Evolutionary conservation across 2,113 vertebrate genomes (phyloP), one percentile per base, ranked within the genome.

Genomic region (Aptenodytes patagonicus): DNA sequence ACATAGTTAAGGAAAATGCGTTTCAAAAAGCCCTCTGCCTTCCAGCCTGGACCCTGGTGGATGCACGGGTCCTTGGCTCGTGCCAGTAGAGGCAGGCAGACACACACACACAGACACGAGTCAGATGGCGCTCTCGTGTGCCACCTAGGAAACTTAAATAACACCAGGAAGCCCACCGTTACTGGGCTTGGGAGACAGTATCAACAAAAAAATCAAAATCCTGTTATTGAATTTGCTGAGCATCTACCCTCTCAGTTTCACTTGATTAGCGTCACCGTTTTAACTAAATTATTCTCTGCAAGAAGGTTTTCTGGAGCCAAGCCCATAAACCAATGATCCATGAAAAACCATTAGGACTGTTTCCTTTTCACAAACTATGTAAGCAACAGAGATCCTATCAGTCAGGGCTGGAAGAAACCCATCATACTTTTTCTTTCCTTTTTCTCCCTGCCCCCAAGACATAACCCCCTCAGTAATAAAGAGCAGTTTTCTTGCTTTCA

Each of bases 241-340:
- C 62, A 92, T 36, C 87, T 64, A 36, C 24, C 25, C 71, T 85
- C 88, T 92, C 68, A n/a, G 42, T 93, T 93, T 86, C 68, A 76
- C 52, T 46, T 76, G 70, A 95, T 91, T 79, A 84, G 85, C 6
- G 1, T 42, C 83, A 68, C 26, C 0, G 0, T 89, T 95, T 81
- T 79, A 96, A 95, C 57, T 34, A 54, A 91, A 80, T 96, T 83
- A 94, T 31, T 79, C 62, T 83, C 81, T 89, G 29, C 61, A 51
- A 70, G 76, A 71, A 86, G 36, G 24, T 72, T 87, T 95, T 66
- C 65, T 89, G 81, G 87, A 96, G 68, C 62, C 54, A 94, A 40
- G 93, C 89, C 73, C 81, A 80, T 60, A 83, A 94, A 83, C 49
- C 62, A 79, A 58, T 70, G 78, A 87, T 54, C 81, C 87, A 65